Base-by-base conservation (phyloP, 2,113 vertebrate genomes). In the Emydura subglobosa region DNA sequence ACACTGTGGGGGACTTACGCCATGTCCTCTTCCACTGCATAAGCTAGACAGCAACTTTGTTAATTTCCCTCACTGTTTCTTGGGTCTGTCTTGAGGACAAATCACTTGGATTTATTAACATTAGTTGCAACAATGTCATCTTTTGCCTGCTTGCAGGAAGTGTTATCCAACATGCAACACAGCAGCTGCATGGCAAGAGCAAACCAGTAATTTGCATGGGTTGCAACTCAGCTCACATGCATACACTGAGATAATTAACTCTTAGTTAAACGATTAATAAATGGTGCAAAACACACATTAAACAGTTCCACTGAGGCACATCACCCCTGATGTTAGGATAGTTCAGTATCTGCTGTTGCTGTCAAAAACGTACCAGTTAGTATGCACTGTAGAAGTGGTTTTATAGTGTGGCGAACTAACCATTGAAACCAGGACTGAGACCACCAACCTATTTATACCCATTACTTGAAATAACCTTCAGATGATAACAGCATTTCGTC, bases 141-240 rank as follows among this genome's bases (percentile, higher is more conserved):
- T 82, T 90, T 57, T 72, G 19, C 47, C 55, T 74, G 19, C 2
- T 55, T 53, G 42, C 54, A 68, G 47, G 76, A 6, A 39, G 4
- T 65, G 84, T 54, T 49, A 85, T 39, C 8, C 50, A 39, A 31
- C 5, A 25, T 49, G 10, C 44, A n/a, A n/a, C 6, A 16, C 47
- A 9, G 39, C 53, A 47, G 7, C 31, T 54, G 51, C 49, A 54
- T 5, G 5, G 10, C 34, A 57, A 21, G 2, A 2, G 6, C 6
- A 14, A 17, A 59, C 50, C 22, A 79, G 55, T 51, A 54, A 59
- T 44, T 74, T 1, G 1, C 29, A 80, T 47, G 65, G 72, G 3
- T 42, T 53, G 50, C 51, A 49, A 17, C 0, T 0, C 31, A 81
- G 31, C 39, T 87, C 0, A 0, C 50, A 19, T 44, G 9, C 42